These are phyloP conservation scores for Eleutherodactylus coqui DNA, from an alignment of 2,797 vertebrate genomes.

Conservation along the genomic window DNA sequence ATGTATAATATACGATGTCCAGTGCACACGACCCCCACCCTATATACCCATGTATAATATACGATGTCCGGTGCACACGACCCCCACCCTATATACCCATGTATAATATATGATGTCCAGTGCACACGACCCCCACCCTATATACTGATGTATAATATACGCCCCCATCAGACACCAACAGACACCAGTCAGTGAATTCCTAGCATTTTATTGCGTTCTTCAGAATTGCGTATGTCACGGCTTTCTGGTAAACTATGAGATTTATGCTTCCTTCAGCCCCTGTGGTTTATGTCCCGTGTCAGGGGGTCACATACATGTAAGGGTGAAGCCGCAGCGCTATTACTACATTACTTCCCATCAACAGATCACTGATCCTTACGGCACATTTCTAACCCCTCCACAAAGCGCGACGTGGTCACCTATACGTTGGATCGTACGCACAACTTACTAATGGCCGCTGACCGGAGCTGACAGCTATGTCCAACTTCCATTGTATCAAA, in stretches of 20 bases:
- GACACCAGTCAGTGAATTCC: constrained; percentile 1
- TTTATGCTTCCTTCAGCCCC: background rate
- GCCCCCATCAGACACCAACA: background rate
- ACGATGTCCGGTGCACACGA: too few species aligned
- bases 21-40: too few species aligned
- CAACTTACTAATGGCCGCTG: background rate
- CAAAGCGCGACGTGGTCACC: background rate
- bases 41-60: too few species aligned
- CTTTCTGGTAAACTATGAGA: background rate
- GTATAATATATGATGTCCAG: background rate
- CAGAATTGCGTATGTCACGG: constrained; percentile 7
- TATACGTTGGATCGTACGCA: background rate
- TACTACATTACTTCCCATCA: background rate
- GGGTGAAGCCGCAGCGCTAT: background rate
- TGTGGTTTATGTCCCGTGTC: constrained; percentile 12
- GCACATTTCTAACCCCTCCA: background rate
- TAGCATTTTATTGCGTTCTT: constrained; percentile 25
- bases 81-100: background rate
- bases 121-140: background rate
- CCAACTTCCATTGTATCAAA: background rate
- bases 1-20: too few species aligned
- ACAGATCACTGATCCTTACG: background rate
- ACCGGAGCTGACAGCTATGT: background rate
- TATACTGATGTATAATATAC: background rate
- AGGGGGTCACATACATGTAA: background rate